phyloP scores from a whole-genome alignment of 1,140 invertebrate genomes.

The Glossosoma conforme region DNA sequence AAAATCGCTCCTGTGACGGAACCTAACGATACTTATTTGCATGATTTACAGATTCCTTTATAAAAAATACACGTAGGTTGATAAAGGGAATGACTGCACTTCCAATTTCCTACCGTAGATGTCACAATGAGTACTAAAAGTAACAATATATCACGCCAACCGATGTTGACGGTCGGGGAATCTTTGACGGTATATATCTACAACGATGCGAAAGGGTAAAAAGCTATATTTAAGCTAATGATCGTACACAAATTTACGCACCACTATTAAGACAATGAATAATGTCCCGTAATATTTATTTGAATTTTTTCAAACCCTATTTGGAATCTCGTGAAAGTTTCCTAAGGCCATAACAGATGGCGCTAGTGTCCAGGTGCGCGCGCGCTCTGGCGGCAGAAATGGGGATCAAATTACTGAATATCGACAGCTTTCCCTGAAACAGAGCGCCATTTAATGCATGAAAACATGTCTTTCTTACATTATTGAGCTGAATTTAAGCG shows the following conservation, averaged over 20 bases:
- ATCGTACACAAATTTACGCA: neutral
- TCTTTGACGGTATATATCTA: neutral
- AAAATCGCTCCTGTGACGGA: too few relatives aligned
- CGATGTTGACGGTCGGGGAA: too few relatives aligned
- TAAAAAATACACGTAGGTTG: too few relatives aligned
- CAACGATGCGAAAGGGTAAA: neutral
- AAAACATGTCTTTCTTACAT: neutral
- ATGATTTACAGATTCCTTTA: too few relatives aligned
- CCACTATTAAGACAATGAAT: conserved; percentile 3
- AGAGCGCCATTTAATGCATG: neutral
- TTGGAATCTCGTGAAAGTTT: neutral
- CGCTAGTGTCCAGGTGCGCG: conserved; percentile 1
- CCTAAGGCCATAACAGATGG: conserved; percentile 1
- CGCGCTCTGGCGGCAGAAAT: neutral
- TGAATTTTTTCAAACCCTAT: too few relatives aligned
- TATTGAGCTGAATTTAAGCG: neutral
- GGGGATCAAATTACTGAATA: neutral
- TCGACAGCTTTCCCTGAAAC: neutral
- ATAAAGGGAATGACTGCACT: too few relatives aligned
- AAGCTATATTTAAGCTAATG: neutral
- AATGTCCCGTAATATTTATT: neutral
- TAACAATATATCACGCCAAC: too few relatives aligned
- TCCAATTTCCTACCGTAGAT: too few relatives aligned
- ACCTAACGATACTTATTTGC: too few relatives aligned
- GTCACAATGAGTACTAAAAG: too few relatives aligned